Evolutionary conservation across 2,888 invertebrate species (phyloP).

Genomic region (Plebejus anna): DNA sequence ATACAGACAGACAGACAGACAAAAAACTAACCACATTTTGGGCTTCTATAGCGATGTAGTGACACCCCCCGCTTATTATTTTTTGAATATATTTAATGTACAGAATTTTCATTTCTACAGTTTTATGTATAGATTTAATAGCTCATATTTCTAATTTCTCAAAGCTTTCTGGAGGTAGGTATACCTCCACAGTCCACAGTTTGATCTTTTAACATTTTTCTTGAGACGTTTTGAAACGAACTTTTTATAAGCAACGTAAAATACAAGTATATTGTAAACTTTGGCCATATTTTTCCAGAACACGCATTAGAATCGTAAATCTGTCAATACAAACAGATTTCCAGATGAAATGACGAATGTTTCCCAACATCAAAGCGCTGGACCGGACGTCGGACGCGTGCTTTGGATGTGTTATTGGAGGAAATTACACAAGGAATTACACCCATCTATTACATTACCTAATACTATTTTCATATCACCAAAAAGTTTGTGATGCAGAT

Average conservation of each 20-base stretch:
- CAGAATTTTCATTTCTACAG: no score
- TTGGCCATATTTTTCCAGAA: constrained; percentile 37
- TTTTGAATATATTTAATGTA: no score
- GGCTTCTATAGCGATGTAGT: no score
- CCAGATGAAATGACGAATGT: constrained; percentile 42
- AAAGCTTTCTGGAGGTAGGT: no score
- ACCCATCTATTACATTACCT: constrained; percentile 7
- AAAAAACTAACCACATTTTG: no score
- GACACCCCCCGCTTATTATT: no score
- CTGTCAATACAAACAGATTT: constrained; percentile 45
- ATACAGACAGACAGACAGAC: no score
- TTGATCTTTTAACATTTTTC: not conserved
- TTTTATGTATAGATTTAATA: no score
- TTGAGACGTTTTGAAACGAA: not conserved
- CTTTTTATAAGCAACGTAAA: constrained; percentile 3
- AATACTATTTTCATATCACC: constrained; percentile 23
- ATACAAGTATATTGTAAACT: constrained; percentile 18
- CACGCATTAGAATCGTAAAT: constrained; percentile 43
- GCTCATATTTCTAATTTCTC: no score
- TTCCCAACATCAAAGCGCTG: constrained; percentile 43
- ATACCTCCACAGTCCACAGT: not conserved
- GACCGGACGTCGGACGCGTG: constrained; percentile 36
- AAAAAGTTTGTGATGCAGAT: not conserved
- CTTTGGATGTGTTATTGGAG: constrained; percentile 28
- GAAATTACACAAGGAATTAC: constrained; percentile 13